phyloP scores from a whole-genome alignment of 1,140 invertebrate genomes.

The Copidosoma floridanum region DNA sequence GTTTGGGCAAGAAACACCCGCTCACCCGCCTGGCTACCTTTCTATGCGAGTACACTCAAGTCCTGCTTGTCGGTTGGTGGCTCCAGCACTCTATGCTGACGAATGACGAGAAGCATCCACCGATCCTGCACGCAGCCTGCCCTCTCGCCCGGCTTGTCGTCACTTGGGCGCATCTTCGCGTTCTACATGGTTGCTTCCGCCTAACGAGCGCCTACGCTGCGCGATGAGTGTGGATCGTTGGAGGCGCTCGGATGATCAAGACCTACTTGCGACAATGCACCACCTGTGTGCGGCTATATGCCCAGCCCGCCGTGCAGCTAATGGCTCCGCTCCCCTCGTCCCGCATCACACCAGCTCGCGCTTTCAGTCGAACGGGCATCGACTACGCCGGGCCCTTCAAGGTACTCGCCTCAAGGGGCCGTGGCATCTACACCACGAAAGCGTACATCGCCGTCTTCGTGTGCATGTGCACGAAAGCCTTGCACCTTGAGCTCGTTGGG shows the following conservation, averaged over 20 bases:
- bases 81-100: neutral
- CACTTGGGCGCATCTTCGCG: neutral
- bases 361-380: too few relatives aligned
- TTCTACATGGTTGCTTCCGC: neutral
- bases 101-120: too few relatives aligned
- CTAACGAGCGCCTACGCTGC: neutral
- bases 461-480: too few relatives aligned
- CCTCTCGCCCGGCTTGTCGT: too few relatives aligned
- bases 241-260: neutral
- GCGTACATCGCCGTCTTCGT: too few relatives aligned
- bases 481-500: too few relatives aligned
- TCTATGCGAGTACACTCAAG: neutral
- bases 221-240: neutral
- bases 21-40: neutral
- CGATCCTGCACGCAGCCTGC: too few relatives aligned
- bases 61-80: conserved; percentile 14
- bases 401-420: too few relatives aligned
- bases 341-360: neutral
- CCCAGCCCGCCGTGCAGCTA: neutral
- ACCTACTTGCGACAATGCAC: too few relatives aligned
- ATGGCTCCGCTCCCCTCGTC: neutral
- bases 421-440: too few relatives aligned
- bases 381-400: too few relatives aligned
- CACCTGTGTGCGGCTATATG: neutral
- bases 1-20: neutral